Evolutionary conservation across 2,888 invertebrate genomes (phyloP).

Genomic region (Resseliella maxima): DNA sequence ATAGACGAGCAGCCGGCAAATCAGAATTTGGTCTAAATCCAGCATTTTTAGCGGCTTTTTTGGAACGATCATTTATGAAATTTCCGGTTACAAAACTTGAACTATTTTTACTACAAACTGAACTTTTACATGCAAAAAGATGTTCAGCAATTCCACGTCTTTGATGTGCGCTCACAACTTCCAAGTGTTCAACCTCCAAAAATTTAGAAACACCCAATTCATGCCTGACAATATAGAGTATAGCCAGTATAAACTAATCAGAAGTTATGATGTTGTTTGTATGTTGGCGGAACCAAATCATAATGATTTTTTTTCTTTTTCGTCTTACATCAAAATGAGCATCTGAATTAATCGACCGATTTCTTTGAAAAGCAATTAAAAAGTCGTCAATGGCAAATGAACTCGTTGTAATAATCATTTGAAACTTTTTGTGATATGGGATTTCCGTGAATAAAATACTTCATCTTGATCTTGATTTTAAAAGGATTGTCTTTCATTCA

Average conservation of each 20-base stretch:
- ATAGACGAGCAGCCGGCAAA: no score
- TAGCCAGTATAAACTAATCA: constrained; percentile 4
- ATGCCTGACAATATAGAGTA: no score
- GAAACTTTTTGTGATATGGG: not conserved
- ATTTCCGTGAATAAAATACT: not conserved
- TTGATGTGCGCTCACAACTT: no score
- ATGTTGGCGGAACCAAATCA: not conserved
- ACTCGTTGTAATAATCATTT: not conserved
- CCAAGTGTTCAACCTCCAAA: no score
- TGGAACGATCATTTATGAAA: no score
- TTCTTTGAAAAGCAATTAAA: constrained; percentile 23
- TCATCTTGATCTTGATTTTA: not conserved
- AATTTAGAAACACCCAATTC: no score
- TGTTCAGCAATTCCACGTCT: no score
- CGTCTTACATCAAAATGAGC: not conserved
- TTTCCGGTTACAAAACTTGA: no score
- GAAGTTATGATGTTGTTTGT: constrained; percentile 23
- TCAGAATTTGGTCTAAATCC: no score
- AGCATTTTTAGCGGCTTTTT: no score
- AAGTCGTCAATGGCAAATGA: not conserved
- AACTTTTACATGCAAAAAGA: no score
- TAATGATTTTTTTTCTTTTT: not conserved
- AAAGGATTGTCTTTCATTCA: not conserved
- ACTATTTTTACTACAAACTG: no score
- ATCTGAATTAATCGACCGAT: not conserved